A percentile compares a stretch with the other conserved stretches of the same genome.
Evolutionary conservation across 1,140 invertebrate genomes (phyloP).

Genomic region (Saccostrea cuccullata): DNA sequence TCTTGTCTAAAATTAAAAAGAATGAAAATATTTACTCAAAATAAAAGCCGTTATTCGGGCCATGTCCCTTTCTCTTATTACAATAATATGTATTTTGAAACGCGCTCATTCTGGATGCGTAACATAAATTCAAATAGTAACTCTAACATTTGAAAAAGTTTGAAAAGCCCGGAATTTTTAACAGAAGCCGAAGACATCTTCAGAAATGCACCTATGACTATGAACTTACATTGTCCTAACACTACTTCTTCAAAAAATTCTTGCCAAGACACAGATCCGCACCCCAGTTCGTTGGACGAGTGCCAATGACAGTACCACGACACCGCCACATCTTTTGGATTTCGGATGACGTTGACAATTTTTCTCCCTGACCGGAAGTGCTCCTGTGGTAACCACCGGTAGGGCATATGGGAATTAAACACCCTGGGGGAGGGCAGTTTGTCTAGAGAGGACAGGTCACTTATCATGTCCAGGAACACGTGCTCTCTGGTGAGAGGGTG

Average conservation of each 20-base stretch:
- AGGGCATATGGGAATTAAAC: constrained; percentile 54
- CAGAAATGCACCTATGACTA: background rate
- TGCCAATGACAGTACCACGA: constrained; percentile 51
- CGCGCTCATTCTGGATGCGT: no score
- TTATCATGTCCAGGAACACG: constrained; percentile 46
- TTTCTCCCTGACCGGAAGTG: constrained; percentile 38
- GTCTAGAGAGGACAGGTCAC: constrained; percentile 43
- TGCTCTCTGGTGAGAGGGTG: constrained; percentile 40
- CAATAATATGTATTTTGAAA: no score
- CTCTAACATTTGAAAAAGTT: no score
- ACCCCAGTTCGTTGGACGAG: constrained; percentile 26
- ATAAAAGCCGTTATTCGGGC: no score
- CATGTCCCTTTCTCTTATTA: no score
- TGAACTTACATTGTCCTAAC: background rate
- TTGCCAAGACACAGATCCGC: background rate
- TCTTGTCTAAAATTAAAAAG: background rate
- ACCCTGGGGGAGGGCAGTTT: constrained; percentile 47
- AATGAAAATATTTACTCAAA: no score
- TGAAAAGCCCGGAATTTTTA: no score
- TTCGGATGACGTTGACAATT: constrained; percentile 52
- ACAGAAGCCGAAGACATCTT: no score
- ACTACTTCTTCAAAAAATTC: background rate
- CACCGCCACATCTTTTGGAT: constrained; percentile 59
- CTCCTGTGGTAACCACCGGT: constrained; percentile 36
- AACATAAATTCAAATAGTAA: no score